Evolutionary conservation across 2,113 vertebrate genomes (phyloP).

Genomic region (Galeopterus variegatus): DNA sequence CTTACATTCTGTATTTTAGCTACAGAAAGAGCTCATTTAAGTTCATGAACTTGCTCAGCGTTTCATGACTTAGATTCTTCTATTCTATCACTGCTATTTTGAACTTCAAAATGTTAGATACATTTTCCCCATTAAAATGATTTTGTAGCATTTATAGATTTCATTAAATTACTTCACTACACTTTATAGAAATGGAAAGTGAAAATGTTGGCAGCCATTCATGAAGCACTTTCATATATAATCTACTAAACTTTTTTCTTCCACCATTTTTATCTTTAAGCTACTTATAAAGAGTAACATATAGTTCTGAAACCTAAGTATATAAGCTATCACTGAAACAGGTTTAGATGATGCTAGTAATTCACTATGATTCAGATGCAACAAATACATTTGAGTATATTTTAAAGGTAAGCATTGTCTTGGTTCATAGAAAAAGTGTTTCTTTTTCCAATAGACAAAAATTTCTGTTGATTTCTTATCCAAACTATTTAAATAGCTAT

Average conservation of each 20-base stretch:
- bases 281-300: not conserved
- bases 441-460: not conserved
- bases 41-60: conserved; percentile 42
- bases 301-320: not conserved
- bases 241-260: conserved; percentile 20
- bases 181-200: conserved; percentile 1
- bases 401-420: conserved; percentile 46
- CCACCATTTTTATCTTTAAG: conserved; percentile 25
- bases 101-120: not conserved
- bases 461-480: not conserved
- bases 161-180: conserved; percentile 59
- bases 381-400: conserved; percentile 65
- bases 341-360: not conserved
- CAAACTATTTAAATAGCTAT: not conserved
- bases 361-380: not conserved
- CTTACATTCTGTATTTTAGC: not conserved
- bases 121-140: conserved; percentile 42
- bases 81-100: not conserved
- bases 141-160: conserved; percentile 57
- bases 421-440: not conserved
- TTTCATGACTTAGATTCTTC: conserved; percentile 3
- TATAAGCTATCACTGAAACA: not conserved
- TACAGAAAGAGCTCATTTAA: conserved; percentile 5
- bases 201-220: conserved; percentile 11
- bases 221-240: not conserved